Conservation (phyloP, 2,888 invertebrate genomes). For the Linnaemya vulpina region DNA sequence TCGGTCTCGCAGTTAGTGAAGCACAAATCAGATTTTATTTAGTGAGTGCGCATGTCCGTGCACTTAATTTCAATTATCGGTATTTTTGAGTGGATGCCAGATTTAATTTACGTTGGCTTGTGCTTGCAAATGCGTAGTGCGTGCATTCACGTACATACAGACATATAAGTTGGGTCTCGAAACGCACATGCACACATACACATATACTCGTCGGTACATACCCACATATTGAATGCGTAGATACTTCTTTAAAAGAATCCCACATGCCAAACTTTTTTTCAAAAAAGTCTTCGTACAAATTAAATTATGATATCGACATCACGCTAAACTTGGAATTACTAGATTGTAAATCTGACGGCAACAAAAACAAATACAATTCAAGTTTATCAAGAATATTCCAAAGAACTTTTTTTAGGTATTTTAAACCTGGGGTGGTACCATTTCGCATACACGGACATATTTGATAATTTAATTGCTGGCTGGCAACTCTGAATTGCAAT, state of each 20-base stretch:
- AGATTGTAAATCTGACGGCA: too few species aligned
- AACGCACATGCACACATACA: too few species aligned
- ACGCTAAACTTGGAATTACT: too few species aligned
- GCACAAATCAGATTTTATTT: slow-evolving; percentile 69
- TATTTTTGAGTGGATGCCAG: slow-evolving; percentile 53
- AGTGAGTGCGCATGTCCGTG: slow-evolving; percentile 65
- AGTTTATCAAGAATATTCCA: too few species aligned
- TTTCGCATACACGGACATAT: background rate
- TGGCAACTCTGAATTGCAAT: slow-evolving; percentile 16
- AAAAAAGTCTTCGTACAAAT: too few species aligned
- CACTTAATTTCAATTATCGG: slow-evolving; percentile 57
- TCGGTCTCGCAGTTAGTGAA: slow-evolving; percentile 57
- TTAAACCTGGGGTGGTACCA: background rate
- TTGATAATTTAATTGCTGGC: background rate
- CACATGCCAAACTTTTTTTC: too few species aligned
- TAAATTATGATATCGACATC: too few species aligned
- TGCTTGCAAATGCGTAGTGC: background rate
- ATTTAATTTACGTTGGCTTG: slow-evolving; percentile 5
- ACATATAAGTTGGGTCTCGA: too few species aligned
- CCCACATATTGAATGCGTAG: too few species aligned
- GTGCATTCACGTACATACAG: background rate
- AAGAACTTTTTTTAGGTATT: background rate
- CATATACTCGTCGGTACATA: background rate
- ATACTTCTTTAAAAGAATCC: too few species aligned
- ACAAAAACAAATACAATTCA: too few species aligned